Base-by-base conservation (phyloP, 2,888 invertebrate genomes). In the Drosophila peninsularis region DNA sequence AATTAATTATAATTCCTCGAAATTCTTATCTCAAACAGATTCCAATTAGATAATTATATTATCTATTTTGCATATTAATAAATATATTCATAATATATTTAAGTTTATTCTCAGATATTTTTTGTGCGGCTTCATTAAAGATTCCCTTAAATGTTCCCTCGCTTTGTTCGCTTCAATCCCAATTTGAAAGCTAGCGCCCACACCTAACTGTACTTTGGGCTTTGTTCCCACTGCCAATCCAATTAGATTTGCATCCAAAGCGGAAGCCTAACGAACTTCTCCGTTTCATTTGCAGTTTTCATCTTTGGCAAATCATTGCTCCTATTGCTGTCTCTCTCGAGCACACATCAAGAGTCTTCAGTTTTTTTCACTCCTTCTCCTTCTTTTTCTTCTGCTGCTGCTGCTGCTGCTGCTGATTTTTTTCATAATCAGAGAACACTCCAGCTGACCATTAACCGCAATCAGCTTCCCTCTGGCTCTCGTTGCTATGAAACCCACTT, bases 401-500 rank as follows among this genome's bases (percentile, higher is more conserved):
- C n/a, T n/a, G n/a, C n/a, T n/a, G n/a, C n/a, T n/a, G n/a, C 24
- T 24, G n/a, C n/a, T n/a, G n/a, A n/a, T 24, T 24, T 50, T 75
- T 50, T 75, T 70, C 55, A 64, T 56, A 75, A 79, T 75, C 75
- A 79, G 64, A 79, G 64, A 55, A 54, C 63, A 68, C 68, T 68
- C 79, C 49, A 55, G 55, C 58, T 80, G 62, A 71, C 76, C 75
- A 80, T 79, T 75, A 69, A 62, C 70, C 80, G 60, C 68, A 75
- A 75, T 61, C 75, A 41, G 39, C 39, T 30, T 21, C 5, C 21
- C 34, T 21, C 21, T 21, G 50, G 36, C 50, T 36, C 79, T 78
- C 71, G 80, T 84, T 89, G 89, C 85, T 79, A 75, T 66, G 86
- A 66, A 85, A 75, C 72, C 67, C 90, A 79, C 83, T 82, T 85